Percentiles rank a stretch among this genome's conserved stretches.
These are phyloP conservation scores for Leguminivora glycinivorella DNA, from an alignment of 1,140 invertebrate species.

Conservation along the genomic window DNA sequence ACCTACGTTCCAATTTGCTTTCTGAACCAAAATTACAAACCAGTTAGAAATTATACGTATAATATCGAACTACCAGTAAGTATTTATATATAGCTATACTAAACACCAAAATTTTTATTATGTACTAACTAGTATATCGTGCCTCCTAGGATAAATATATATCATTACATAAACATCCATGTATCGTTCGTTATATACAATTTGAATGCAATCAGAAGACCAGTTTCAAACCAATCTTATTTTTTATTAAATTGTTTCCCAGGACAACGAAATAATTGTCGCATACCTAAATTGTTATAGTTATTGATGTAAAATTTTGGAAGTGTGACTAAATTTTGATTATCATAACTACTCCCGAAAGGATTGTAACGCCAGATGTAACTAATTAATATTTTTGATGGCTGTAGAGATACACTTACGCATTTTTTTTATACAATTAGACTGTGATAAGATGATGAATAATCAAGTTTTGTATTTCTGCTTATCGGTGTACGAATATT, in stretches of 20 bases:
- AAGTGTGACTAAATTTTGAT: conserved; percentile 38
- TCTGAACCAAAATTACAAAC: background rate
- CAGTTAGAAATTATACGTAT: background rate
- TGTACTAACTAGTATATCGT: conserved; percentile 1
- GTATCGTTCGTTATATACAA: conserved; percentile 12
- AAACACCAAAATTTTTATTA: conserved; percentile 4
- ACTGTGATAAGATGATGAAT: conserved; percentile 52
- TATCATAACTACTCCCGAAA: background rate
- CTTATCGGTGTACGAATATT: background rate
- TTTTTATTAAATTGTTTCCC: background rate
- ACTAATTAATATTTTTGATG: conserved; percentile 70
- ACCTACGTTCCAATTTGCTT: background rate
- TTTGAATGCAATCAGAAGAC: conserved; percentile 15
- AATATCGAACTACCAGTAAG: background rate
- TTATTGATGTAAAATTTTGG: conserved; percentile 29
- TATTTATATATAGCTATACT: background rate
- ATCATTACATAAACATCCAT: background rate
- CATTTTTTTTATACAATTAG: conserved; percentile 38
- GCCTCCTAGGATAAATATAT: conserved; percentile 13
- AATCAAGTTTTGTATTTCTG: background rate
- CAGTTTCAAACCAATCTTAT: background rate
- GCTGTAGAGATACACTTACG: conserved; percentile 29
- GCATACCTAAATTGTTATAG: background rate
- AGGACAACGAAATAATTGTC: background rate
- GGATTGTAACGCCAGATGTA: conserved; percentile 4